These are phyloP conservation scores for Eupeodes luniger DNA, from an alignment of 2,888 invertebrate species.

Conservation along the genomic window DNA sequence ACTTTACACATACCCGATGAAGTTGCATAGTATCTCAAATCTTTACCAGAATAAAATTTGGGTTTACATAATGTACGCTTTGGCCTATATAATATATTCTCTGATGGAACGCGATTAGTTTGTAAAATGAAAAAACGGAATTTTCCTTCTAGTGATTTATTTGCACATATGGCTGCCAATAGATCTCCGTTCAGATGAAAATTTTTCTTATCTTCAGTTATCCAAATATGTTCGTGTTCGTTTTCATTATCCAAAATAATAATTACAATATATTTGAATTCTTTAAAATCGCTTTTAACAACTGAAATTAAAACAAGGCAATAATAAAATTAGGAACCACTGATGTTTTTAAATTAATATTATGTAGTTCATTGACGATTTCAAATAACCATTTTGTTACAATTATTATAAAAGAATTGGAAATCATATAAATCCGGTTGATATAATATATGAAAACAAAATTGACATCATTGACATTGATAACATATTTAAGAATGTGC, in stretches of 20 bases:
- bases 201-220: conserved; percentile 13
- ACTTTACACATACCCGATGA: conserved; percentile 32
- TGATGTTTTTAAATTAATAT: too few relatives aligned
- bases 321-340: not conserved
- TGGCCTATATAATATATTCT: not conserved
- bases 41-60: conserved; percentile 19
- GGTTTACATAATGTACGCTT: not conserved
- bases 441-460: too few relatives aligned
- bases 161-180: conserved; percentile 8
- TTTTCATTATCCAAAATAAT: conserved; percentile 58
- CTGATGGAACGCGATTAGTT: conserved; percentile 36
- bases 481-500: too few relatives aligned
- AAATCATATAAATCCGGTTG: too few relatives aligned
- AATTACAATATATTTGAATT: conserved; percentile 47
- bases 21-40: conserved; percentile 41
- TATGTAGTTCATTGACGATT: too few relatives aligned
- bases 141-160: conserved; percentile 20
- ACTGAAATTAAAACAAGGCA: conserved; percentile 18
- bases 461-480: too few relatives aligned
- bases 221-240: conserved; percentile 37
- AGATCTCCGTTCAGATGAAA: conserved; percentile 44
- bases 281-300: not conserved
- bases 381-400: too few relatives aligned
- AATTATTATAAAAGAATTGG: too few relatives aligned
- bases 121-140: conserved; percentile 52